Evolutionary conservation across 1,140 invertebrate genomes (phyloP).

Genomic region (Drosophila miranda): DNA sequence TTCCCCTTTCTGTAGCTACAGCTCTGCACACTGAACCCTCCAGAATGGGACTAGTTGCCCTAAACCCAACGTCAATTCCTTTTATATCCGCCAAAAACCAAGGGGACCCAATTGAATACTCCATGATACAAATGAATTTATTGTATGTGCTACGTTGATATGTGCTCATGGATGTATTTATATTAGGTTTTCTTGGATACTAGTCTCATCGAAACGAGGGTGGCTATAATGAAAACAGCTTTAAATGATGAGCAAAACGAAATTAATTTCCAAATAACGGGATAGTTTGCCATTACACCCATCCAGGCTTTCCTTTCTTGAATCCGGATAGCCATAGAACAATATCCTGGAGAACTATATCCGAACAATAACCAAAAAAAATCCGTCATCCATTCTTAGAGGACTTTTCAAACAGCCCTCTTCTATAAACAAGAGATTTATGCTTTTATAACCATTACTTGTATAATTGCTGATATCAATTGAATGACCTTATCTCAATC

Average conservation of each 20-base stretch:
- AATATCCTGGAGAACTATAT: neutral
- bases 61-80: constrained; percentile 10
- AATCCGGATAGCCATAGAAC: too few relatives aligned
- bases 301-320: too few relatives aligned
- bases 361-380: too few relatives aligned
- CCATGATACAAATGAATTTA: constrained; percentile 23
- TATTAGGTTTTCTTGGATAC: neutral
- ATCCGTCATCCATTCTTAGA: neutral
- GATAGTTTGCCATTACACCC: too few relatives aligned
- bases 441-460: constrained; percentile 4
- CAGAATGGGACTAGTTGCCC: constrained; percentile 43
- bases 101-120: neutral
- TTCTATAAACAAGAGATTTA: constrained; percentile 8
- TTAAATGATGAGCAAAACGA: too few relatives aligned
- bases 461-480: constrained; percentile 21
- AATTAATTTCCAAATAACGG: too few relatives aligned
- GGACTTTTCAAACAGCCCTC: neutral
- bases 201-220: constrained; percentile 1
- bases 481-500: constrained; percentile 1
- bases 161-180: too few relatives aligned
- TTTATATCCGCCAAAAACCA: constrained; percentile 25
- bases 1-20: neutral
- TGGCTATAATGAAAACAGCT: neutral
- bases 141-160: constrained; percentile 4
- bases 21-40: constrained; percentile 20